Evolutionary conservation across 2,888 invertebrate genomes (phyloP).

Genomic region (Asteroscopus sphinx): DNA sequence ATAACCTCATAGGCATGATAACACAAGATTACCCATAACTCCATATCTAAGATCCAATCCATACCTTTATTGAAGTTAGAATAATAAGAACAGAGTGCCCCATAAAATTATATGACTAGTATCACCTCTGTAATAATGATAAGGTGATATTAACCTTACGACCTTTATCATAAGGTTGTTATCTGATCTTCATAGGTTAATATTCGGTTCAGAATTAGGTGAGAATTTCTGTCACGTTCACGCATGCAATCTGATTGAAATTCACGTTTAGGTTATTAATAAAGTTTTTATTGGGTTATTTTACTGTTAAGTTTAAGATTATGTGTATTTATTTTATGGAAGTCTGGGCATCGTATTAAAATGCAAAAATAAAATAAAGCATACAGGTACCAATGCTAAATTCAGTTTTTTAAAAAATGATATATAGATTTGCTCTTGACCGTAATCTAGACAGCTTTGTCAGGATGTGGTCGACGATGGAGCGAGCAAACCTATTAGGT

Average conservation of each 20-base stretch:
- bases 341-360: too few species aligned
- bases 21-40: constrained; percentile 37
- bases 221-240: constrained; percentile 42
- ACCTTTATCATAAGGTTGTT: constrained; percentile 44
- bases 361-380: too few species aligned
- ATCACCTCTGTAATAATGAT: constrained; percentile 45
- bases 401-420: too few species aligned
- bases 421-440: too few species aligned
- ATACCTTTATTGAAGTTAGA: constrained; percentile 59
- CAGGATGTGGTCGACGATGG: too few species aligned
- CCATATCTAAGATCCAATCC: constrained; percentile 42
- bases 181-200: constrained; percentile 46
- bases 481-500: too few species aligned
- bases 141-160: constrained; percentile 55
- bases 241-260: constrained; percentile 48
- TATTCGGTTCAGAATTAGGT: constrained; percentile 44
- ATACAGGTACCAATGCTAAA: too few species aligned
- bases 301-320: too few species aligned
- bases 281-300: too few species aligned
- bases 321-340: too few species aligned
- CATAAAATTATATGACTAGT: constrained; percentile 62
- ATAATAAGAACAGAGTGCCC: constrained; percentile 57
- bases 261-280: constrained; percentile 26
- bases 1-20: constrained; percentile 27
- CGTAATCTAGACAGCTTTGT: too few species aligned